Base-by-base conservation (phyloP, 1,140 invertebrate genomes). In the Chymomyza costata region DNA sequence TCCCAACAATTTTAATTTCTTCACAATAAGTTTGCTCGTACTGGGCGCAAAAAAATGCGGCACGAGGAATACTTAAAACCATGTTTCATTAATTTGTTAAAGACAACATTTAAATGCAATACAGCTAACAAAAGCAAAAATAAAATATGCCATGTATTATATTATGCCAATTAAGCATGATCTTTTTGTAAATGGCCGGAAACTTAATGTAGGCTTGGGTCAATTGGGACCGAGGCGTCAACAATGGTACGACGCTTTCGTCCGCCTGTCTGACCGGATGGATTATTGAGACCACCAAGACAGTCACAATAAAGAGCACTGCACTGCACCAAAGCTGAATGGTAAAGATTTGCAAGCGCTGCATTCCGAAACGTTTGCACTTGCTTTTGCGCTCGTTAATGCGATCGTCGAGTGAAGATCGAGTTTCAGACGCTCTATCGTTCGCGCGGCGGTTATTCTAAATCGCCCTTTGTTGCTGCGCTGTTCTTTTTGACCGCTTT, bases 81-180 rank as follows among this genome's bases (percentile, higher is more conserved):
- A n/a, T n/a, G n/a, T n/a, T n/a, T n/a, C n/a, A n/a, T n/a, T n/a
- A n/a, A n/a, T n/a, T n/a, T n/a, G n/a, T n/a, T n/a, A n/a, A n/a
- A n/a, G n/a, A n/a, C n/a, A n/a, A n/a, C n/a, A n/a, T n/a, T n/a
- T n/a, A n/a, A n/a, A n/a, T 21, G 49, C 68, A 55, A 39, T 34
- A 57, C 44, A 34, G 65, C 53, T n/a, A 57, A 61, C 43, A 32
- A 30, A 37, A 41, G 60, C 51, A 57, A 76, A 76, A 69, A 71
- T 76, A 62, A 71, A 76, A 48, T 63, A 78, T 73, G 71, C 71
- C 71, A 78, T 78, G 71, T 80, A 78, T 78, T 73, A 78, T 56
- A 78, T 78, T 78, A 62, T 78, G 71, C 73, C 66, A 80, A 78
- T 78, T 78, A 78, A 78, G 71, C 71, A 78, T 71, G 73, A 78